Percentiles rank a stretch among this genome's conserved stretches.
phyloP scores from a whole-genome alignment of 64 coral and sea anemone genomes.

The Montipora capricornis region DNA sequence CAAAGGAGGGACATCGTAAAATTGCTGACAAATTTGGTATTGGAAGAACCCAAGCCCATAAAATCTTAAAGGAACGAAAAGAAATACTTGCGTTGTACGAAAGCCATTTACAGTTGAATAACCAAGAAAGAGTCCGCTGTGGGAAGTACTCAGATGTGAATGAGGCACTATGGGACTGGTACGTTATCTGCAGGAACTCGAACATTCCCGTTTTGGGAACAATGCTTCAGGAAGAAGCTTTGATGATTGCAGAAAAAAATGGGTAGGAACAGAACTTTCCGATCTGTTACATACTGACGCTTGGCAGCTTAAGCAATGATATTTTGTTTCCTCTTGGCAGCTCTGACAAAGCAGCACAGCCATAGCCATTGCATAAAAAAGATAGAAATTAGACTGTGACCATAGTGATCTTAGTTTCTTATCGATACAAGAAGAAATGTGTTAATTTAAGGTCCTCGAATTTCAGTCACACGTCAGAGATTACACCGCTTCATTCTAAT shows the following conservation, averaged over 20 bases:
- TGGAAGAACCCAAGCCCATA: slow-evolving; percentile 27
- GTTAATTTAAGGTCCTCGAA: not conserved
- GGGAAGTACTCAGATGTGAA: not conserved
- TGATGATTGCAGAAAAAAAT: too few relatives aligned
- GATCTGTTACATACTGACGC: not conserved
- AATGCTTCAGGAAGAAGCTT: slow-evolving; percentile 9
- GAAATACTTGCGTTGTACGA: not conserved
- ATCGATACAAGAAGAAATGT: not conserved
- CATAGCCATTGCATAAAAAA: not conserved
- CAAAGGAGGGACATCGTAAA: slow-evolving; percentile 8
- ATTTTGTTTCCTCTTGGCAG: not conserved
- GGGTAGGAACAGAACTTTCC: not conserved
- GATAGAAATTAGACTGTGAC: not conserved
- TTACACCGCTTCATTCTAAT: not conserved
- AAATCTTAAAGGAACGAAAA: not conserved
- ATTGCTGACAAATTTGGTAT: slow-evolving; percentile 38
- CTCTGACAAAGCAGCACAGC: not conserved
- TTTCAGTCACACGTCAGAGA: not conserved
- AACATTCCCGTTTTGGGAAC: slow-evolving; percentile 22
- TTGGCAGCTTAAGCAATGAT: not conserved
- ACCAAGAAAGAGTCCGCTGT: not conserved
- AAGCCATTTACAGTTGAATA: not conserved
- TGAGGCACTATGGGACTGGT: not conserved
- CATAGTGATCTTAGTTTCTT: not conserved
- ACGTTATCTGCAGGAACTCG: not conserved